phyloP scores from a whole-genome alignment of 2,113 vertebrate species.

The Epinephelus moara region DNA sequence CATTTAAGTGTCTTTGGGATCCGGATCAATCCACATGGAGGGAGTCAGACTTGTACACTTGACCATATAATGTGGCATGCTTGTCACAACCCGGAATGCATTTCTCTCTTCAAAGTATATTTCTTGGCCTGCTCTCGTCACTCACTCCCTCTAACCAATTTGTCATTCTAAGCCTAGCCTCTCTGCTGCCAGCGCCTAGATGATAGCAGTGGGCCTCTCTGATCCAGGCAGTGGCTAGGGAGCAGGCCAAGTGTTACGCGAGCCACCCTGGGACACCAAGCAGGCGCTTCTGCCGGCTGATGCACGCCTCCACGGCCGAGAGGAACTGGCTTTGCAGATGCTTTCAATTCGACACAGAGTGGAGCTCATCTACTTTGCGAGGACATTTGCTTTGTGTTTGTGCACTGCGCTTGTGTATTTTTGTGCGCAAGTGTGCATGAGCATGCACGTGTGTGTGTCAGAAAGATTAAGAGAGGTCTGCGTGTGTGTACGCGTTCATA shows the following conservation, averaged over 20 bases:
- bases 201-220: slow-evolving; percentile 84
- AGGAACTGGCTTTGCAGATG: slow-evolving; percentile 82
- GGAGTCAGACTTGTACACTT: slow-evolving; percentile 74
- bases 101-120: slow-evolving; percentile 82
- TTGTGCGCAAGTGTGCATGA: slow-evolving; percentile 11
- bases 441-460: slow-evolving; percentile 29
- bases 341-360: slow-evolving; percentile 81
- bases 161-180: slow-evolving; percentile 84
- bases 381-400: slow-evolving; percentile 67
- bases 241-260: slow-evolving; percentile 85
- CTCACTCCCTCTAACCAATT: slow-evolving; percentile 85
- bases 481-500: not conserved
- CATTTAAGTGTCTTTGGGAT: slow-evolving; percentile 78
- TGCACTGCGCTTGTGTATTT: slow-evolving; percentile 52
- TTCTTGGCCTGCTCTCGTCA: slow-evolving; percentile 81
- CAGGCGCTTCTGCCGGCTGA: slow-evolving; percentile 80
- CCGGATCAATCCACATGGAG: slow-evolving; percentile 69
- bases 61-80: slow-evolving; percentile 79
- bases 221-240: slow-evolving; percentile 84
- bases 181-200: slow-evolving; percentile 82
- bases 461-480: slow-evolving; percentile 58
- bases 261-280: slow-evolving; percentile 80
- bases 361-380: slow-evolving; percentile 78
- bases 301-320: slow-evolving; percentile 79
- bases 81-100: slow-evolving; percentile 77